These are phyloP conservation scores for Drosophila nannoptera DNA, from an alignment of 1,140 invertebrate genomes.

Conservation along the genomic window DNA sequence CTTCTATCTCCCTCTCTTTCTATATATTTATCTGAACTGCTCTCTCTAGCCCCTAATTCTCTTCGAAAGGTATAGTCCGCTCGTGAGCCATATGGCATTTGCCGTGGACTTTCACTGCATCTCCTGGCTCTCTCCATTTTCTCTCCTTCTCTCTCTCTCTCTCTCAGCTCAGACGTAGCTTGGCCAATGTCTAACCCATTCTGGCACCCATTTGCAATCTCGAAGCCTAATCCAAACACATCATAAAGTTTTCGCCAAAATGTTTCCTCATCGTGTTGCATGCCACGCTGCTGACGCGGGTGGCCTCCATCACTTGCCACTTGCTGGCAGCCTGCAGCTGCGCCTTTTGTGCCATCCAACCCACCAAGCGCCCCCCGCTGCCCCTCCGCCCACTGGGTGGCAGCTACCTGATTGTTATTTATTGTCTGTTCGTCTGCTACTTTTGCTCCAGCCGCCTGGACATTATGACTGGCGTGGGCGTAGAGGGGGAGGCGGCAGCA, in stretches of 20 bases:
- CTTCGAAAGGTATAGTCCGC: too few species aligned
- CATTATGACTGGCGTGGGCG: conserved; percentile 17
- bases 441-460: conserved; percentile 24
- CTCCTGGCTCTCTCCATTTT: neutral
- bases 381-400: conserved; percentile 21
- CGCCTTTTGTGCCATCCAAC: conserved; percentile 26
- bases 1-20: too few species aligned
- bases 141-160: neutral
- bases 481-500: neutral
- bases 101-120: too few species aligned
- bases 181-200: conserved; percentile 11
- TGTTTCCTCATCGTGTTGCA: conserved; percentile 40
- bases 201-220: neutral
- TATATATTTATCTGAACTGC: too few species aligned
- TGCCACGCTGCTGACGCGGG: conserved; percentile 27
- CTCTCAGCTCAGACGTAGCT: neutral
- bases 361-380: neutral
- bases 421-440: conserved; percentile 47
- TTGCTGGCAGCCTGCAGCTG: conserved; percentile 50
- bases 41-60: too few species aligned
- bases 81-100: too few species aligned
- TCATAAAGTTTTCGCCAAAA: conserved; percentile 39
- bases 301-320: conserved; percentile 29
- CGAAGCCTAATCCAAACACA: conserved; percentile 16
- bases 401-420: conserved; percentile 52